Percentiles rank a stretch among this genome's conserved stretches.
Conservation (phyloP, 2,113 vertebrate genomes). For the Hylia prasina region DNA sequence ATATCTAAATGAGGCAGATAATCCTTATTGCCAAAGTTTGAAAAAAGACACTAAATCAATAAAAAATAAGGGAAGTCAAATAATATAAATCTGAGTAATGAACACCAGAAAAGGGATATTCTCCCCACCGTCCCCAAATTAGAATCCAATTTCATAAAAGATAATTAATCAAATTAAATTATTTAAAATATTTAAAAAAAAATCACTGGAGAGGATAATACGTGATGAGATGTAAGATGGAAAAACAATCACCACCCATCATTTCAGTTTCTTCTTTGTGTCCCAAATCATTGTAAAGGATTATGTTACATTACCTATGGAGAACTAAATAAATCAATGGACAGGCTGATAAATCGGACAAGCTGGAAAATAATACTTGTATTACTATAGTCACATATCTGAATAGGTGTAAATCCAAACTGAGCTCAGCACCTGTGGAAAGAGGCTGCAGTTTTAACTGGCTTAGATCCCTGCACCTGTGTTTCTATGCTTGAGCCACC, state of each 20-base stretch:
- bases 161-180: background rate
- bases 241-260: background rate
- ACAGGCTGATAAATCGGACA: background rate
- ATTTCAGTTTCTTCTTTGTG: background rate
- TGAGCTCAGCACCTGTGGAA: background rate
- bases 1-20: background rate
- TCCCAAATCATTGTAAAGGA: background rate
- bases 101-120: background rate
- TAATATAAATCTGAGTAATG: background rate
- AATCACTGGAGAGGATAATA: background rate
- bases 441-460: background rate
- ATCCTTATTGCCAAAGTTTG: background rate
- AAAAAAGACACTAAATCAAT: background rate
- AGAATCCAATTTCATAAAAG: background rate
- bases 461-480: background rate
- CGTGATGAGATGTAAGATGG: background rate
- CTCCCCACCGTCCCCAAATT: fast-evolving
- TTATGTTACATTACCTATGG: background rate
- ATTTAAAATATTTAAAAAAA: background rate
- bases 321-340: background rate
- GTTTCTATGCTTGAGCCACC: fast-evolving
- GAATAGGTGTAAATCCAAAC: background rate
- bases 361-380: too few species aligned
- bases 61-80: background rate
- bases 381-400: too few species aligned